Percentiles rank a stretch among this genome's conserved stretches.
phyloP scores from a whole-genome alignment of 2,888 invertebrate genomes.

The Drosophila rellima region DNA sequence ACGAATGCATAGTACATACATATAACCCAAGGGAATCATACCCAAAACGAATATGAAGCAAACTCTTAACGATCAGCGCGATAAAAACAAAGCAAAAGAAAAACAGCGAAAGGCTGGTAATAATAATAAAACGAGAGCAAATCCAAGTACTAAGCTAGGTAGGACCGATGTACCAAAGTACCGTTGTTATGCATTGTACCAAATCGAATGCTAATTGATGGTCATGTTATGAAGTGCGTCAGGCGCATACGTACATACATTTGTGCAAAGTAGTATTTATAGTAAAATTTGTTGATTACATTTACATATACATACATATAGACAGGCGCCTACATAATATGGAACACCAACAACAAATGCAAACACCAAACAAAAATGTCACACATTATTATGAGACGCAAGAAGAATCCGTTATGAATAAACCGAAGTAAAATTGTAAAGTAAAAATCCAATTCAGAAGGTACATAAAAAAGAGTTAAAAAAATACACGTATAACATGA shows the following conservation, averaged over 20 bases:
- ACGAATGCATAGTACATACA: slow-evolving; percentile 61
- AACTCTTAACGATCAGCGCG: slow-evolving; percentile 49
- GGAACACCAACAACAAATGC: slow-evolving; percentile 35
- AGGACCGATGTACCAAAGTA: slow-evolving; percentile 57
- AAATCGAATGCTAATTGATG: slow-evolving; percentile 57
- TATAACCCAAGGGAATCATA: slow-evolving; percentile 54
- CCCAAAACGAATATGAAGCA: slow-evolving; percentile 34
- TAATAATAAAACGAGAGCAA: slow-evolving; percentile 16
- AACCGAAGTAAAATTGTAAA: slow-evolving; percentile 54
- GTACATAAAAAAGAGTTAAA: slow-evolving; percentile 58
- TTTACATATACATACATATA: slow-evolving; percentile 56
- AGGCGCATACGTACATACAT: slow-evolving; percentile 38
- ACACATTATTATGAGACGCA: slow-evolving; percentile 49
- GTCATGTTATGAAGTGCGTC: slow-evolving; percentile 68
- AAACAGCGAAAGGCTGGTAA: slow-evolving; percentile 35
- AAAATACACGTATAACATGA: slow-evolving; percentile 69
- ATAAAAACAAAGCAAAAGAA: slow-evolving; percentile 3
- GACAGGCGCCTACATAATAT: slow-evolving; percentile 31
- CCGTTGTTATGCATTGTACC: slow-evolving; percentile 47
- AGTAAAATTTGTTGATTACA: slow-evolving; percentile 78
- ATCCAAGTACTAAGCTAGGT: slow-evolving; percentile 61
- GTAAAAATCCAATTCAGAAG: slow-evolving; percentile 61
- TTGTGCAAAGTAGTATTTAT: slow-evolving; percentile 65
- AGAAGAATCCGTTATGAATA: slow-evolving; percentile 43
- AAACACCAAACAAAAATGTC: slow-evolving; percentile 28